These are phyloP conservation scores for Lepidotrigona ventralis DNA, from an alignment of 1,140 invertebrate species.

Conservation along the genomic window DNA sequence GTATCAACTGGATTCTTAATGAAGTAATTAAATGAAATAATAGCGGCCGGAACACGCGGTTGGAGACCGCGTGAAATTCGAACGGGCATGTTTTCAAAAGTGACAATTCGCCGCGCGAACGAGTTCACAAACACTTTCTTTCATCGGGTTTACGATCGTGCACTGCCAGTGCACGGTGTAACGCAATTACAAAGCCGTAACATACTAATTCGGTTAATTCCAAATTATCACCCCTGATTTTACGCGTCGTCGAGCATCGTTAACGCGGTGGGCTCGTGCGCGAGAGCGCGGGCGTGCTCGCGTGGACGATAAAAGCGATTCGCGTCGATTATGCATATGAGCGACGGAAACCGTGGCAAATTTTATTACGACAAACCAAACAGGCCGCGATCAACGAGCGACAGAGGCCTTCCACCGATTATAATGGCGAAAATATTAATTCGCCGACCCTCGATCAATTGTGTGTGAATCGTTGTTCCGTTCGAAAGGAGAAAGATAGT, in stretches of 20 bases:
- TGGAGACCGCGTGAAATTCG: background rate
- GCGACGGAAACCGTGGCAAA: constrained; percentile 51
- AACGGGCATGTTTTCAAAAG: constrained; percentile 9
- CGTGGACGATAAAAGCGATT: constrained; percentile 51
- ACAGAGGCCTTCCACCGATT: background rate
- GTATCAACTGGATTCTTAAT: too few species aligned
- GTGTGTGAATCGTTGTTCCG: background rate
- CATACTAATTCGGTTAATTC: constrained; percentile 61
- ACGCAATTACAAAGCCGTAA: constrained; percentile 51
- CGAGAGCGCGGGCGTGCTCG: background rate
- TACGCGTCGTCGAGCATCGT: constrained; percentile 54
- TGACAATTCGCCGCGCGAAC: constrained; percentile 9
- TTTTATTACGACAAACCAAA: constrained; percentile 48
- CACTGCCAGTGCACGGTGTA: constrained; percentile 14
- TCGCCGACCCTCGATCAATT: background rate
- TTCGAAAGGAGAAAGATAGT: background rate
- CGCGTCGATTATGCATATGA: constrained; percentile 47
- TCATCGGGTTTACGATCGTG: constrained; percentile 35
- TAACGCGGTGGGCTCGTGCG: constrained; percentile 16
- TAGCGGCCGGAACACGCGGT: background rate
- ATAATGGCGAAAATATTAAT: constrained; percentile 20
- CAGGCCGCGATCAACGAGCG: constrained; percentile 2
- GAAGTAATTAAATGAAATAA: constrained; percentile 17
- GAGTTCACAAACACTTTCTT: constrained; percentile 49
- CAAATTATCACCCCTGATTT: constrained; percentile 64